Base-by-base conservation (phyloP, 1,140 invertebrate genomes). In the Antheraea pernyi region DNA sequence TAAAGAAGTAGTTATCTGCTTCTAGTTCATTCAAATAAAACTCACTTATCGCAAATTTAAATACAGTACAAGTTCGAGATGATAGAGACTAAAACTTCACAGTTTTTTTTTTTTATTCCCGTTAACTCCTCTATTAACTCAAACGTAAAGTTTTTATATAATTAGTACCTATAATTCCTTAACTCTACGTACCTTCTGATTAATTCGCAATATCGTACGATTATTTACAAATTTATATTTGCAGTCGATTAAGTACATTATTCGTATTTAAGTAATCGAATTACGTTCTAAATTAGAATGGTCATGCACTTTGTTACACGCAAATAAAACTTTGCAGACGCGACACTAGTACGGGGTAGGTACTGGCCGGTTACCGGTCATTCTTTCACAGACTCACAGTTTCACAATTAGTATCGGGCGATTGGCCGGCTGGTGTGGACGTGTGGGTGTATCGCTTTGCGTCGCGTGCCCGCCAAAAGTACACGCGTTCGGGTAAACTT, bases 391-490 rank as follows among this genome's bases (percentile, higher is more conserved):
- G 22, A 30, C 22, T 30, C 22, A 60, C 60, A 61, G 60, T 61
- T 61, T 61, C 60, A 36, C 19, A 61, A 61, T 30, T 61, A 72
- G 71, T 72, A 65, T 67, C 59, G 30, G 71, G 16, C 64, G 22
- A 30, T 10, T 30, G 5, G 71, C 71, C 67, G 67, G 64, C 64
- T 42, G 46, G 42, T 66, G 3, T 0, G 64, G n/a, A 72, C 67
- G 67, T 48, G 7, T 22, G 19, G 1, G 0, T 30, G 19, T 22
- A 30, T 22, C 42, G 36, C 46, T 16, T 22, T 0, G 58, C 30
- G 13, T 9, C 19, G 7, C 63, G 67, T 48, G 53, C 64, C 71
- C 71, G 71, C 71, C 67, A 72, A 69, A 72, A 69, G 60, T 69
- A 67, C 59, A 65, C 64, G 42, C 42, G 67, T 19, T 68, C 30